Evolutionary conservation across 2,113 vertebrate species (phyloP), one percentile per base, ranked within the genome.

Genomic region (Ciconia stormi): DNA sequence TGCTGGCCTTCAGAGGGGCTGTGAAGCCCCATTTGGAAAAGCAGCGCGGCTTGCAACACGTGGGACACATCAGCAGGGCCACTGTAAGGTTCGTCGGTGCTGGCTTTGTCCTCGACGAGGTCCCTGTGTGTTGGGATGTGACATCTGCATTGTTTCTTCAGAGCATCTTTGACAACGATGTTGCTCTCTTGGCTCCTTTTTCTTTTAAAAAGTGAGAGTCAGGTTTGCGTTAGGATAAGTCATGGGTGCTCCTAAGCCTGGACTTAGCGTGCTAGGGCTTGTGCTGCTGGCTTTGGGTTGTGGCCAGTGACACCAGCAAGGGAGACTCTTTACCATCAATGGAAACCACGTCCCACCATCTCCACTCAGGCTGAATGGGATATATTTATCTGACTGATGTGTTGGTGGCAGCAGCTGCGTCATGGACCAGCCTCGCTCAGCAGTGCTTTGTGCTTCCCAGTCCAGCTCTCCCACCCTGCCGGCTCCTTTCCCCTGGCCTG

Each of bases 401-500:
- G 76, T 30, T 4, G 2, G 5, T 0, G 3, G 13, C 85, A 73
- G 71, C 70, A 83, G 62, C 76, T 78, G 52, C 74, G 72, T 61
- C 29, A 10, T 6, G 10, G 40, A 40, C 46, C 17, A 40, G 1
- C 23, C 13, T 70, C 1, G 1, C 38, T 44, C 6, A 1, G 12
- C 10, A 25, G 49, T 11, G 38, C 53, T 59, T 78, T 58, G 80
- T 63, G 76, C 38, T 86, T 69, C 32, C 8, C 49, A 18, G 17
- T 65, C 44, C 3, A 1, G 11, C 15, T 72, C 11, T 27, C 14
- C 19, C 21, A 30, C 30, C 11, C 66, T 58, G 12, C 40, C 0
- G 0, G 36, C 49, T 69, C 20, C 59, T 67, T 56, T 46, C 25
- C 22, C 17, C 20, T 26, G 19, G 47, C 10, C 44, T 63, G 49